Base-by-base conservation (phyloP, 2,888 invertebrate species). In the Scrobipalpa atriplicella region DNA sequence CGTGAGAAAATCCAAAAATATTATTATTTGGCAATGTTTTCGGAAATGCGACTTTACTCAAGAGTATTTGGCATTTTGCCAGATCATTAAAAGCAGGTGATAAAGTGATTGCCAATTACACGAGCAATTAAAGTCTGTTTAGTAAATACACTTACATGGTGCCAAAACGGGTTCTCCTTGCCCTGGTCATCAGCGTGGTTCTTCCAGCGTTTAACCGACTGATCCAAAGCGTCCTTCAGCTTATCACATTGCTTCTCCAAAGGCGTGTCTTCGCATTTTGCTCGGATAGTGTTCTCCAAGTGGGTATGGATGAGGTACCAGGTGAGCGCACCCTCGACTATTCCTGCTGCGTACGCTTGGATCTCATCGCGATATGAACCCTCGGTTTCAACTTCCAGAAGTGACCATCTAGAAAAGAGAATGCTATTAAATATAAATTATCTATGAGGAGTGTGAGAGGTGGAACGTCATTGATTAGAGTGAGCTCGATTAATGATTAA, bases 291-390 rank as follows among this genome's bases (percentile, higher is more conserved):
- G 81, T 98, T 98, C 77, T 94, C 92, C 94, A 97, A 96, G 79
- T 97, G 96, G 77, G 95, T 94, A 82, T 95, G 95, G 73, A 98
- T 97, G 67, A 96, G 92, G 70, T 95, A 95, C 95, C 96, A 96
- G 10, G 98, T 97, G 3, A 97, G 85, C 21, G 95, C 95, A 0
- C 97, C 98, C 85, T 98, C 98, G 0, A 96, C 93, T 54, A 96
- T 93, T 6, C 98, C 98, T 1, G 98, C 98, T 0, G 96, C 96
- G 83, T 95, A 97, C 0, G 97, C 97, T 89, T 98, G 98, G 56
- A 96, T 94, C 75, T 94, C 94, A 82, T 98, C 97, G 0, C 95
- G 94, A 84, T 95, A 96, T 3, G 93, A 92, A 29, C 93, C 91
- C 73, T 95, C 95, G 0, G 97, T 97, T 87, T 96, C 95, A 60